Evolutionary conservation across 2,113 vertebrate species (phyloP).

Genomic region (Salvelinus sp.): DNA sequence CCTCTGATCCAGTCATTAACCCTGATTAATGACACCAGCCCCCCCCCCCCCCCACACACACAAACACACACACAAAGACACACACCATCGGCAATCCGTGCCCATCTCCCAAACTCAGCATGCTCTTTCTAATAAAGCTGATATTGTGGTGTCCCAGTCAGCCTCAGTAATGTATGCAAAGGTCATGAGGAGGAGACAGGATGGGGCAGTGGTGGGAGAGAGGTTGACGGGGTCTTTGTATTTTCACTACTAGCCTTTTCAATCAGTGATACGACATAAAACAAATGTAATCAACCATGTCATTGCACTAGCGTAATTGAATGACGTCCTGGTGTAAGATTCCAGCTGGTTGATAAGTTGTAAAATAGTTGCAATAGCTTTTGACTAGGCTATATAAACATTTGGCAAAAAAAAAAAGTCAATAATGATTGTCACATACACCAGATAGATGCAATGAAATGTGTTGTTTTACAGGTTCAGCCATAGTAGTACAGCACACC

Average conservation of each 20-base stretch:
- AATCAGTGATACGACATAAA: too few relatives aligned
- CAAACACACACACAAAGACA: not conserved
- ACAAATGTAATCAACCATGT: not conserved
- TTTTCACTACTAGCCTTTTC: not conserved
- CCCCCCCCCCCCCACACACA: not conserved
- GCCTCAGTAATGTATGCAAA: constrained; percentile 11
- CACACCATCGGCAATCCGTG: not conserved
- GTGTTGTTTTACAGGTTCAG: too few relatives aligned
- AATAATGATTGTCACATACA: too few relatives aligned
- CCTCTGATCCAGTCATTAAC: constrained; percentile 21
- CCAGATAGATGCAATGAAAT: too few relatives aligned
- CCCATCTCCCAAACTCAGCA: not conserved
- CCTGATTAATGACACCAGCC: not conserved
- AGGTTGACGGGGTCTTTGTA: not conserved
- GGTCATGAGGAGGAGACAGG: not conserved
- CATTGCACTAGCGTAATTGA: not conserved
- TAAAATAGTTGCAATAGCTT: too few relatives aligned
- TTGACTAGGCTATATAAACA: too few relatives aligned
- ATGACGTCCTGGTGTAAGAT: too few relatives aligned
- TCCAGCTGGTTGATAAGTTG: too few relatives aligned
- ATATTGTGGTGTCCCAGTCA: constrained; percentile 1
- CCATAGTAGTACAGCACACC: too few relatives aligned
- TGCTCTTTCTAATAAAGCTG: not conserved
- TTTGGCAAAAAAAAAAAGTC: too few relatives aligned
- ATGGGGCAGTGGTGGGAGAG: not conserved